Percentiles rank a stretch among this genome's conserved stretches.
Evolutionary conservation across 2,797 vertebrate genomes (phyloP).

Genomic region (Ciconia nigra): DNA sequence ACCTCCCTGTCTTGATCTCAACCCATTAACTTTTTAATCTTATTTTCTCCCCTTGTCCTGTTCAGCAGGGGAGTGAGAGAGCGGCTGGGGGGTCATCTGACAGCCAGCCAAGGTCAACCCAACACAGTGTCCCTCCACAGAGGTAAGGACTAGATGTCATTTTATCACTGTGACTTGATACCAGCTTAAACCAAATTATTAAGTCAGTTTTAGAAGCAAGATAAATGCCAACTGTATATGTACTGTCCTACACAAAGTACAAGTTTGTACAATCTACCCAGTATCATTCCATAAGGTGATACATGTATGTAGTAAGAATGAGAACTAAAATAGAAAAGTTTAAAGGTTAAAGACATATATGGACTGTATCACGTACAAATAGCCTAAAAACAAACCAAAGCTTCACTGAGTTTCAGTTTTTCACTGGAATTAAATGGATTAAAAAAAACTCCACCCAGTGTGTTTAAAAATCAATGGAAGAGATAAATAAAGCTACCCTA

Average conservation of each 20-base stretch:
- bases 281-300: background rate
- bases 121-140: background rate
- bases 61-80: background rate
- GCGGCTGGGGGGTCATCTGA: background rate
- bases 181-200: background rate
- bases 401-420: background rate
- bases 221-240: background rate
- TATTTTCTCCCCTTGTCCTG: background rate
- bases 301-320: background rate
- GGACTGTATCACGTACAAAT: background rate
- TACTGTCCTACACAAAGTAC: background rate
- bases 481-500: background rate
- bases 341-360: background rate
- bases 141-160: background rate
- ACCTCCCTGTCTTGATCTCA: background rate
- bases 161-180: background rate
- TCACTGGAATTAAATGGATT: background rate
- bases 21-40: background rate
- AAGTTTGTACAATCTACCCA: background rate
- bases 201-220: background rate
- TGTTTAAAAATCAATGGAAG: background rate
- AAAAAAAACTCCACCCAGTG: rapidly evolving
- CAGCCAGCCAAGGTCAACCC: background rate
- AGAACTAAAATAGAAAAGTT: background rate
- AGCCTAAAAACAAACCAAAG: background rate